phyloP scores from a whole-genome alignment of 2,113 vertebrate genomes.

The Paradoxurus hermaphroditus region DNA sequence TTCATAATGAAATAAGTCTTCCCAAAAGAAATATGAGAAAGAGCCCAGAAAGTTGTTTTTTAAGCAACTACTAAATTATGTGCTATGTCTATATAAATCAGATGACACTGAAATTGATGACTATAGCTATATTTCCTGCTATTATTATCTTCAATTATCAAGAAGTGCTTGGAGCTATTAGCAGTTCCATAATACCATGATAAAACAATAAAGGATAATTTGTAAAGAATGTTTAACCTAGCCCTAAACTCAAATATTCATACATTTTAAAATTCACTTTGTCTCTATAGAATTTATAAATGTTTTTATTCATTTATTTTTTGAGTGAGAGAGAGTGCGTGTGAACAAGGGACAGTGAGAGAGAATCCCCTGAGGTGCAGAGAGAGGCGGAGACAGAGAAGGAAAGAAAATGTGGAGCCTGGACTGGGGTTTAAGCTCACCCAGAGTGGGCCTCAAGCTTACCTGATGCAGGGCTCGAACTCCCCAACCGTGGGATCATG shows the following conservation, averaged over 20 bases:
- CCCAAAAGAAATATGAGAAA: slow-evolving; percentile 7
- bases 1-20: neutral
- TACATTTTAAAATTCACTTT: slow-evolving; percentile 25
- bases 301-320: too few species aligned
- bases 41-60: neutral
- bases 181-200: neutral
- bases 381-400: too few species aligned
- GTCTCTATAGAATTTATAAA: neutral
- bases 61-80: neutral
- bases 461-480: too few species aligned
- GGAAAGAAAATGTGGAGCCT: too few species aligned
- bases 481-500: too few species aligned
- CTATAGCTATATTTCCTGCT: neutral
- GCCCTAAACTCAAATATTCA: slow-evolving; percentile 17
- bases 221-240: neutral
- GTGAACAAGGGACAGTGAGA: too few species aligned
- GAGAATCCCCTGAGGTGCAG: too few species aligned
- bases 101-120: neutral
- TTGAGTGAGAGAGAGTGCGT: too few species aligned
- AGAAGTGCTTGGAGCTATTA: neutral
- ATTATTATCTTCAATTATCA: neutral
- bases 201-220: slow-evolving; percentile 9
- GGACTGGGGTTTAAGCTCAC: too few species aligned
- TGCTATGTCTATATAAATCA: neutral
- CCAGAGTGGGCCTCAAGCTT: too few species aligned